Evolutionary conservation across 2,888 invertebrate genomes (phyloP).

Genomic region (Azorinus chamasolen): DNA sequence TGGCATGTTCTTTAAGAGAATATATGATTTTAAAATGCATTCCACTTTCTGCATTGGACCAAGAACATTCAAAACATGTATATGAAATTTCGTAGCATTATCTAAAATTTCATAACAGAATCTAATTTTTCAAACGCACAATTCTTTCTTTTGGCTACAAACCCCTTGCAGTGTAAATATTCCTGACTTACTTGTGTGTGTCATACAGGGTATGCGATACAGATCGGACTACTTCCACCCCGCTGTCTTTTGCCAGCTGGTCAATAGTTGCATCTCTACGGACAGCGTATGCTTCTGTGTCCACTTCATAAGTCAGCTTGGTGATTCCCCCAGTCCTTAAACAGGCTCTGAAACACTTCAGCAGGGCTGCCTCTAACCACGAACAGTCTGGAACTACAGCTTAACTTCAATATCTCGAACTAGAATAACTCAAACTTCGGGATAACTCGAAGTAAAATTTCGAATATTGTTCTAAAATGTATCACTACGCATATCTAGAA

Average conservation of each 20-base stretch:
- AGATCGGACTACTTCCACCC: conserved; percentile 92
- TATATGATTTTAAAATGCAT: too few relatives aligned
- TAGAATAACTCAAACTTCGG: too few relatives aligned
- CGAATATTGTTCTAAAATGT: too few relatives aligned
- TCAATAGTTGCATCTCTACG: conserved; percentile 93
- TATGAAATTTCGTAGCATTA: too few relatives aligned
- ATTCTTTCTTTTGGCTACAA: not conserved
- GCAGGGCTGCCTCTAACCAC: conserved; percentile 91
- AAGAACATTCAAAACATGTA: too few relatives aligned
- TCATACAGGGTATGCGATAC: conserved; percentile 95
- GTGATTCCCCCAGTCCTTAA: conserved; percentile 93
- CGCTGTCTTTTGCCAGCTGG: conserved; percentile 92
- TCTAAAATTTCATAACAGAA: too few relatives aligned
- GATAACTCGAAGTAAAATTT: too few relatives aligned
- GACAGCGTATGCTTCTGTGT: conserved; percentile 95
- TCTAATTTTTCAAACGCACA: not conserved
- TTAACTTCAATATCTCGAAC: too few relatives aligned
- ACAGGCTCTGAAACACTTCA: conserved; percentile 75
- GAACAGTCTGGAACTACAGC: conserved; percentile 91
- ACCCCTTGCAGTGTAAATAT: not conserved
- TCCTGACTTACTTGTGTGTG: conserved; percentile 83
- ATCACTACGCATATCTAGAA: too few relatives aligned
- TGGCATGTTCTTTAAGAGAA: too few relatives aligned
- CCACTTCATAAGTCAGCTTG: conserved; percentile 93
- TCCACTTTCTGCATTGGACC: too few relatives aligned